These are phyloP conservation scores for Scelioninae gen. 2 DNA, from an alignment of 2,888 invertebrate genomes.

Conservation along the genomic window DNA sequence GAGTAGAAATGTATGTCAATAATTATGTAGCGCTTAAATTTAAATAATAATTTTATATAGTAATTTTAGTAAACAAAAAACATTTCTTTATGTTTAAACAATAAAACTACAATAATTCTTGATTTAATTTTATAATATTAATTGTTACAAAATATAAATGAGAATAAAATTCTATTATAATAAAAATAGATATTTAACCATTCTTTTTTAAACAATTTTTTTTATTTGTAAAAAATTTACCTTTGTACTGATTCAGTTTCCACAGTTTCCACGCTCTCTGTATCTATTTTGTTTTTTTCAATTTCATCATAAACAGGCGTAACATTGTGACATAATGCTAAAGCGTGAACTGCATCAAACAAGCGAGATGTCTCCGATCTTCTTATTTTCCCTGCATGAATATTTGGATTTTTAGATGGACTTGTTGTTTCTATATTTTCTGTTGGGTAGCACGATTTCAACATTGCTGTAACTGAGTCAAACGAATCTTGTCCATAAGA, in stretches of 20 bases:
- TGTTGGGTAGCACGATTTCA: constrained; percentile 68
- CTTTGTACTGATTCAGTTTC: constrained; percentile 33
- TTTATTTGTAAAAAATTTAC: too few relatives aligned
- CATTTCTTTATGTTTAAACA: too few relatives aligned
- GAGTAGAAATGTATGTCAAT: too few relatives aligned
- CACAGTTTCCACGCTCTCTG: constrained; percentile 70
- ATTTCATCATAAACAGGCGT: constrained; percentile 93
- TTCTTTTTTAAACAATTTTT: too few relatives aligned
- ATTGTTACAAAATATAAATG: too few relatives aligned
- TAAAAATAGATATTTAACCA: too few relatives aligned
- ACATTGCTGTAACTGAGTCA: constrained; percentile 80
- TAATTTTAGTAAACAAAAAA: too few relatives aligned
- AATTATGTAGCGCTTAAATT: too few relatives aligned
- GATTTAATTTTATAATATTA: too few relatives aligned
- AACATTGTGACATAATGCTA: constrained; percentile 99
- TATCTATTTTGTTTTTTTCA: constrained; percentile 67
- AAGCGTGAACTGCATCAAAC: constrained; percentile 92
- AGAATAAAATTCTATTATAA: too few relatives aligned
- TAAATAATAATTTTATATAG: too few relatives aligned
- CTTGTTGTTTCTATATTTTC: constrained; percentile 66
- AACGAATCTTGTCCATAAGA: constrained; percentile 92
- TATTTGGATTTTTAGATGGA: constrained; percentile 52
- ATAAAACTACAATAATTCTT: too few relatives aligned
- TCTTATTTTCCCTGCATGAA: constrained; percentile 77
- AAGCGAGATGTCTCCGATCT: constrained; percentile 85